A percentile compares a stretch with the other conserved stretches of the same genome.
phyloP scores from a whole-genome alignment of 2,888 invertebrate genomes.

The Platynereis dumerilii region DNA sequence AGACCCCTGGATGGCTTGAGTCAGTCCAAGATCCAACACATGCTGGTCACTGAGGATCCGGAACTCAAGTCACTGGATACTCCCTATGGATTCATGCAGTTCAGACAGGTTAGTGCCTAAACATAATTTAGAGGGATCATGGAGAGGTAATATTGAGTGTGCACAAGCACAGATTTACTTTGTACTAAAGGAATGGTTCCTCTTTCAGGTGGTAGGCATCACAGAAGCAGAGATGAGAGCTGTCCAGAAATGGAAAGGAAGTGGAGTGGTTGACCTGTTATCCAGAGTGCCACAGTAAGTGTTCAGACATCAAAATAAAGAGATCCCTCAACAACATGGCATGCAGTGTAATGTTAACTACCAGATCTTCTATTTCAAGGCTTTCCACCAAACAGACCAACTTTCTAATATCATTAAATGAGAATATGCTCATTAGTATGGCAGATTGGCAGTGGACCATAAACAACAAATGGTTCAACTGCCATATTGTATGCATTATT shows the following conservation, averaged over 20 bases:
- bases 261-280: slow-evolving; percentile 27
- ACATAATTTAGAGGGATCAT: not conserved
- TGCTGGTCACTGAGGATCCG: slow-evolving; percentile 81
- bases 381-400: too few relatives aligned
- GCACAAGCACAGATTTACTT: not conserved
- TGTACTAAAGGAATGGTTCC: not conserved
- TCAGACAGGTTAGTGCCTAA: slow-evolving; percentile 70
- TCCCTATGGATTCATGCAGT: slow-evolving; percentile 76
- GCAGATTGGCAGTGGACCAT: too few relatives aligned
- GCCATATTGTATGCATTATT: too few relatives aligned
- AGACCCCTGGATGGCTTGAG: slow-evolving; percentile 74
- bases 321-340: not conserved
- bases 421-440: too few relatives aligned
- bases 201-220: slow-evolving; percentile 29
- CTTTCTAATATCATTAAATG: too few relatives aligned
- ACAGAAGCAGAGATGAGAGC: slow-evolving; percentile 30
- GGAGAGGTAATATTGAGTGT: not conserved
- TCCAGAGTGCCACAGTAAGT: slow-evolving; percentile 27
- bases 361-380: not conserved
- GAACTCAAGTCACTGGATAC: slow-evolving; percentile 73
- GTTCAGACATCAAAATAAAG: not conserved
- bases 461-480: too few relatives aligned
- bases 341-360: not conserved
- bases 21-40: slow-evolving; percentile 76
- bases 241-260: slow-evolving; percentile 32